Evolutionary conservation across 53 echinoderm and acorn worm genomes (phyloP).

Genomic region (Mesocentrotus franciscanus): DNA sequence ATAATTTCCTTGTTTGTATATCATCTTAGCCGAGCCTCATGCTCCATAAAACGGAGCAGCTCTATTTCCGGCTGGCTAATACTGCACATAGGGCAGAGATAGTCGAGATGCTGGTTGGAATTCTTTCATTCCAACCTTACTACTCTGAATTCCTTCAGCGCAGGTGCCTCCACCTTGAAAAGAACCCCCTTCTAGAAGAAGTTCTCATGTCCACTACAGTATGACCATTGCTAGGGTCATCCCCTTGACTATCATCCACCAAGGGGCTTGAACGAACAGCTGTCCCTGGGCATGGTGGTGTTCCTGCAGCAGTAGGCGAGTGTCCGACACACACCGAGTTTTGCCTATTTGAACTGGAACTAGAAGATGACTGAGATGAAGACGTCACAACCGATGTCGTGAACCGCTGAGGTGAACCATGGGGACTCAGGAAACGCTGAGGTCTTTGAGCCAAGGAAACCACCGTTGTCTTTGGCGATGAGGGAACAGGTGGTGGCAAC

Average conservation of each 20-base stretch:
- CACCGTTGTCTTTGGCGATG: conserved; percentile 64
- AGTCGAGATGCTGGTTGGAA: not conserved
- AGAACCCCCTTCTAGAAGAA: conserved; percentile 27
- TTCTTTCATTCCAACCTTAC: not conserved
- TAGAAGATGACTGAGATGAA: not conserved
- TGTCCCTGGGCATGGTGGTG: conserved; percentile 22
- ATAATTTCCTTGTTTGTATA: not conserved
- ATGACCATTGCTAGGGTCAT: conserved; percentile 37
- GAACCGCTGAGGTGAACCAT: conserved; percentile 59
- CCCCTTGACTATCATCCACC: conserved; percentile 10
- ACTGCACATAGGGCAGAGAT: not conserved
- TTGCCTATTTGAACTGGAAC: conserved; percentile 19
- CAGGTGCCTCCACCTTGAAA: conserved; percentile 50
- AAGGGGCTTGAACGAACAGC: conserved; percentile 43
- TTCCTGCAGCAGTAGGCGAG: conserved; percentile 6
- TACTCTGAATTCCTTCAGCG: conserved; percentile 26
- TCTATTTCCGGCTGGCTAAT: not conserved
- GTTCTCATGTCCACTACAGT: conserved; percentile 65
- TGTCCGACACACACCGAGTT: not conserved
- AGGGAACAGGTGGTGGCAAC: conserved; percentile 64
- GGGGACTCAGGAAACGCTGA: conserved; percentile 61
- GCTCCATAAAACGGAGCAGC: conserved; percentile 41
- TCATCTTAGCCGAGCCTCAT: not conserved
- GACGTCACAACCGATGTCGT: conserved; percentile 49
- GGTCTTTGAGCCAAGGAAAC: conserved; percentile 53